Evolutionary conservation across 2,888 invertebrate species (phyloP).

Genomic region (Hetaerina titia): DNA sequence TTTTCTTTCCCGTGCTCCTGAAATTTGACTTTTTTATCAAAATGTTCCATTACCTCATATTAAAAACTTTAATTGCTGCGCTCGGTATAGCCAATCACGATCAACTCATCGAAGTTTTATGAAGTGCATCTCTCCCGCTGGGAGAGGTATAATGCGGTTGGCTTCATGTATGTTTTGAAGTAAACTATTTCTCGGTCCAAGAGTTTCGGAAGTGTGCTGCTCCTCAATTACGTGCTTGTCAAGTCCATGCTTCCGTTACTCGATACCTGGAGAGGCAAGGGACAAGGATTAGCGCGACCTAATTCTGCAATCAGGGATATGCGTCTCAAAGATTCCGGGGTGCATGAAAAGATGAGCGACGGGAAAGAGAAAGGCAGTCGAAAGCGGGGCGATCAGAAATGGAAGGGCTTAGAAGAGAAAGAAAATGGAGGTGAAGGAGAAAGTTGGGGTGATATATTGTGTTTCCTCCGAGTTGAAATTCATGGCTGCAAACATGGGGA

Average conservation of each 20-base stretch:
- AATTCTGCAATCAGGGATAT: conserved; percentile 43
- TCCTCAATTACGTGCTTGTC: neutral
- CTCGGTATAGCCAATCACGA: too few relatives aligned
- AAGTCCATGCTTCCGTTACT: neutral
- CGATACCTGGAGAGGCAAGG: neutral
- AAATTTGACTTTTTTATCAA: too few relatives aligned
- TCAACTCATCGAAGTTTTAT: too few relatives aligned
- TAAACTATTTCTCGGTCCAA: neutral
- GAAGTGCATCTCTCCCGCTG: too few relatives aligned
- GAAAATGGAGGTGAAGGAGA: neutral
- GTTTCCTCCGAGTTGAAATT: too few relatives aligned
- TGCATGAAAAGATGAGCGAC: neutral
- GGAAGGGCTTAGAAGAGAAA: neutral
- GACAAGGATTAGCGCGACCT: conserved; percentile 40
- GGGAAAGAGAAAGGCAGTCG: neutral
- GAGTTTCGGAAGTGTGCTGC: neutral
- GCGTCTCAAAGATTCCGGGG: neutral
- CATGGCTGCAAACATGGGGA: too few relatives aligned
- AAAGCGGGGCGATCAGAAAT: neutral
- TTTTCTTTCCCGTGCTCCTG: too few relatives aligned
- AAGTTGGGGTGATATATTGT: neutral
- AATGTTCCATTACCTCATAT: too few relatives aligned
- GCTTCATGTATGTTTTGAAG: neutral
- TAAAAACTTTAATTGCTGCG: too few relatives aligned
- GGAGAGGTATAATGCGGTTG: too few relatives aligned